A percentile compares a stretch with the other conserved stretches of the same genome.
Evolutionary conservation across 2,113 vertebrate genomes (phyloP).

Genomic region (Notarius lentiginosus): DNA sequence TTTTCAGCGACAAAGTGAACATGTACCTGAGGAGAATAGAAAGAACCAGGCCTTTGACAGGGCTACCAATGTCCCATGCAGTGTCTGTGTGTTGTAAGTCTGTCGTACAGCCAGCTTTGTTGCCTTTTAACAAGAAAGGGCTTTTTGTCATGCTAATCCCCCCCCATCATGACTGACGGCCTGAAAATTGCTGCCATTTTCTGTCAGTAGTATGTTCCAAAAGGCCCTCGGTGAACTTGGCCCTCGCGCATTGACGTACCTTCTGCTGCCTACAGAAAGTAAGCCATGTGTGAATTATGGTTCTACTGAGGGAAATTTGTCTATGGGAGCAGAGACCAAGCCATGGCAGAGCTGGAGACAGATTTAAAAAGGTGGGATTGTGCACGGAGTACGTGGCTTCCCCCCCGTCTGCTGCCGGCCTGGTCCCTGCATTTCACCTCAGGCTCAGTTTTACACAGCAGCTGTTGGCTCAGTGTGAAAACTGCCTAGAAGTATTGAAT

Average conservation of each 20-base stretch:
- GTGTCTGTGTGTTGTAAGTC: conserved; percentile 23
- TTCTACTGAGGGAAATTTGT: conserved; percentile 19
- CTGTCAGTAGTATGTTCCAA: conserved; percentile 41
- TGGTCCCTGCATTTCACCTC: conserved; percentile 23
- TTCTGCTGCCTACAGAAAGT: conserved; percentile 38
- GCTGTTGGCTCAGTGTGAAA: conserved; percentile 34
- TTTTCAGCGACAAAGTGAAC: not conserved
- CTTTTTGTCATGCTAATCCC: conserved; percentile 51
- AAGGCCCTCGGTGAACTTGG: conserved; percentile 39
- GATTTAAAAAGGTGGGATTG: conserved; percentile 24
- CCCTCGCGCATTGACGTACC: conserved; percentile 24
- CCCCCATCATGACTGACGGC: conserved; percentile 30
- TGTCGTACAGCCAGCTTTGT: conserved; percentile 40
- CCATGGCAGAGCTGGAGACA: conserved; percentile 3
- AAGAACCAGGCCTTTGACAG: conserved; percentile 31
- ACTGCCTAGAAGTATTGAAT: conserved; percentile 27
- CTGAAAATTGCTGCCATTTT: conserved; percentile 51
- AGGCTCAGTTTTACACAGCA: conserved; percentile 28
- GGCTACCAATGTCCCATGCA: conserved; percentile 2
- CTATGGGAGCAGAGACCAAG: not conserved
- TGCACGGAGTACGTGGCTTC: not conserved
- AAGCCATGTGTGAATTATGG: conserved; percentile 40
- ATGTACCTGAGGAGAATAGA: conserved; percentile 26
- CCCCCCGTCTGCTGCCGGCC: not conserved
- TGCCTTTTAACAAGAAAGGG: conserved; percentile 50